A percentile compares a stretch with the other conserved stretches of the same genome.
These are phyloP conservation scores for Nomada lathburiana DNA, from an alignment of 2,888 invertebrate species.

Conservation along the genomic window DNA sequence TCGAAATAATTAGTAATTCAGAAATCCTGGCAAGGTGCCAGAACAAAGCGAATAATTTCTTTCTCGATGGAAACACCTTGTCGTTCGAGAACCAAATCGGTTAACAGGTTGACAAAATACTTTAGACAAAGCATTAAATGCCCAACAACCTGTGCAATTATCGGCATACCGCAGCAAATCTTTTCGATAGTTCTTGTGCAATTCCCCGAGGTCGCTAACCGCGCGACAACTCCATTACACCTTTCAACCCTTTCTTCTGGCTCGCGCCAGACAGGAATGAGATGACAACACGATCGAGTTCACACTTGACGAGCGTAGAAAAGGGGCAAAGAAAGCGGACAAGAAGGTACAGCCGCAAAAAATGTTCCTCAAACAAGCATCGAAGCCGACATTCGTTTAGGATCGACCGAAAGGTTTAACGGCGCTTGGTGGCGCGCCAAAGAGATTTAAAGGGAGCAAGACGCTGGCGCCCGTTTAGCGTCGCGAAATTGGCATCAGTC, in stretches of 20 bases:
- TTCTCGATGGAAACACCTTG: no score
- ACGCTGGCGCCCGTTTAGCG: conserved; percentile 47
- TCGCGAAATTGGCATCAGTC: conserved; percentile 62
- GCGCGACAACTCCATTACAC: conserved; percentile 20
- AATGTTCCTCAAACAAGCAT: conserved; percentile 41
- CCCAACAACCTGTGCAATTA: no score
- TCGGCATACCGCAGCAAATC: neutral
- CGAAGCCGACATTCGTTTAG: conserved; percentile 31
- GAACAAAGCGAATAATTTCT: no score
- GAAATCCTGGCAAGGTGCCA: no score
- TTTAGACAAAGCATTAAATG: no score
- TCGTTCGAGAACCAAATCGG: no score
- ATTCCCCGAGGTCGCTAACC: conserved; percentile 15
- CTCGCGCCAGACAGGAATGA: conserved; percentile 8
- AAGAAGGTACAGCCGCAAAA: conserved; percentile 7
- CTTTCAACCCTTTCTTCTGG: conserved; percentile 20
- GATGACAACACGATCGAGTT: neutral
- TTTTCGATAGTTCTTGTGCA: neutral
- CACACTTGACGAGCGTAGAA: neutral
- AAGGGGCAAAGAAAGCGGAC: neutral
- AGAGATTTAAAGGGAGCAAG: conserved; percentile 64
- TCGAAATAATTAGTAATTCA: no score
- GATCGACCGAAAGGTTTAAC: conserved; percentile 57
- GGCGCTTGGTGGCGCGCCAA: conserved; percentile 64
- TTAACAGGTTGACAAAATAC: no score